Evolutionary conservation across 2,888 invertebrate species (phyloP), one percentile per base, ranked within the genome.

Genomic region (Athalia rosae): DNA sequence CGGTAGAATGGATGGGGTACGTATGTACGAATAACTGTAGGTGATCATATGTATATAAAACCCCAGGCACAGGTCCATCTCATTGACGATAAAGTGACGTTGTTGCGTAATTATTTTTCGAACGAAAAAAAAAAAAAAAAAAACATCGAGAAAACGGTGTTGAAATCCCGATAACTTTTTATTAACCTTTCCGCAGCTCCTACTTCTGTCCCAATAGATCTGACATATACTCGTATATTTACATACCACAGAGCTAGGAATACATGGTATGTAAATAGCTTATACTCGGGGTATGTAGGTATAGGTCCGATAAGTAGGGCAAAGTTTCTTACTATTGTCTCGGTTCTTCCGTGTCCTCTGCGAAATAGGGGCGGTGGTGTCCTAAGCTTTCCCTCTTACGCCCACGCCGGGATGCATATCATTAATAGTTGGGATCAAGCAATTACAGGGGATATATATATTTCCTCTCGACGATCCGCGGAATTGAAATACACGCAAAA

Each of bases 241-340:
- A 8, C 13, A 28, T 9, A 67, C 4, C 41, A 53, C 0, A 48
- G 50, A n/a, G 11, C 13, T 11, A n/a, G 5, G 58, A 62, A 62
- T 62, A 28, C 41, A 62, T 41, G n/a, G 11, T 58, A 28, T 28
- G 28, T 28, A 28, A 28, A 28, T 28, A 28, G 28, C 28, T 58
- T 64, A 50, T 48, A 41, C n/a, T 11, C 50, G 67, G 41, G 67
- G 9, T 71, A 56, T 71, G 45, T 58, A 53, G 67, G 67, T 53
- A 43, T 58, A 45, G 28, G 28, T 28, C 71, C 71, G 58, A 56
- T 56, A 56, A 71, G 58, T 58, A 71, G 56, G 71, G 45, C 56
- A 58, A 71, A 71, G 56, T 71, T 71, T 71, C 71, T 56, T 67
- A 53, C 67, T 11, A 67, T 67, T 67, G 67, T 67, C 67, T 67